Percentiles rank a stretch among this genome's conserved stretches.
These are phyloP conservation scores for Bergia sp. DNA, from an alignment of 92 coral and sea anemone genomes.

Conservation along the genomic window DNA sequence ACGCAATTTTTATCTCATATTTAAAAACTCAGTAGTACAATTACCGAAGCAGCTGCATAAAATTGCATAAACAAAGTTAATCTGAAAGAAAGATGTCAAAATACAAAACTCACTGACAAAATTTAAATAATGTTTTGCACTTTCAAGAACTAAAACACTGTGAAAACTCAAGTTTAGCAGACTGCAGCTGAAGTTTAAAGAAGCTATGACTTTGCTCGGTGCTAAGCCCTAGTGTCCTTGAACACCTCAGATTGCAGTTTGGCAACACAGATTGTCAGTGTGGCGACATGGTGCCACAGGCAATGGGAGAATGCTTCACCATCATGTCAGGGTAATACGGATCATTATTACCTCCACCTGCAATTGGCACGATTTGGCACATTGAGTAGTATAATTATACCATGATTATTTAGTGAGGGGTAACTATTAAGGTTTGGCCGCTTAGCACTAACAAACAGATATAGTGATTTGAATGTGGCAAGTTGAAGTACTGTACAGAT, in stretches of 20 bases:
- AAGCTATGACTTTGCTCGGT: conserved; percentile 25
- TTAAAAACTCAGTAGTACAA: no score
- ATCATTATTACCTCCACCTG: conserved; percentile 27
- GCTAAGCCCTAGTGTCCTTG: conserved; percentile 40
- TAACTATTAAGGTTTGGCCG: no score
- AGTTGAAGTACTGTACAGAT: no score
- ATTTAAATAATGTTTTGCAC: not conserved
- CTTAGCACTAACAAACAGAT: no score
- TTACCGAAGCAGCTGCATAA: no score
- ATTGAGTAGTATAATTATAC: no score
- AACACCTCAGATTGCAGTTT: conserved; percentile 47
- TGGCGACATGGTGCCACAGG: conserved; percentile 38
- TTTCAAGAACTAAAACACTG: not conserved
- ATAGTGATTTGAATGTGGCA: no score
- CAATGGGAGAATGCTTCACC: conserved; percentile 46
- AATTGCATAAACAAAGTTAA: no score
- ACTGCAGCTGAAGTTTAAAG: not conserved
- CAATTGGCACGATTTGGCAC: conserved; percentile 30
- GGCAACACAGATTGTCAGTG: conserved; percentile 47
- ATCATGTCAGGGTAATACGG: conserved; percentile 38
- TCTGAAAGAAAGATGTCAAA: no score
- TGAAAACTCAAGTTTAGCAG: not conserved
- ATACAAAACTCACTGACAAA: no score
- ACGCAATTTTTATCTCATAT: no score
- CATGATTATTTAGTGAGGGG: no score